phyloP scores from a whole-genome alignment of 2,113 vertebrate genomes.

The Cercocebus atys region DNA sequence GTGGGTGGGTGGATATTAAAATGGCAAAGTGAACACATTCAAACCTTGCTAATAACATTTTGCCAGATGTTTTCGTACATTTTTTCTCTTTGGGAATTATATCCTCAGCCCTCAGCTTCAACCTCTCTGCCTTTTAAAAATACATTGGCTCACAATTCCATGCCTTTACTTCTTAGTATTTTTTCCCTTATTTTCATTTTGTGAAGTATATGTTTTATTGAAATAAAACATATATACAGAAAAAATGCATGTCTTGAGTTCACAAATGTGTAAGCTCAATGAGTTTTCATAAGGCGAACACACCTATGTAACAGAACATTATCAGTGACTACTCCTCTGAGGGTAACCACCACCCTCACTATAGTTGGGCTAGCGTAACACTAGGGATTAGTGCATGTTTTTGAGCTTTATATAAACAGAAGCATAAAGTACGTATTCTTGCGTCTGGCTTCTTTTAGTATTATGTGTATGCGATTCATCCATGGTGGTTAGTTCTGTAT shows the following conservation, averaged over 20 bases:
- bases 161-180: not conserved
- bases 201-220: not conserved
- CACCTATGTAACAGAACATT: not conserved
- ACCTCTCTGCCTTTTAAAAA: not conserved
- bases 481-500: not conserved
- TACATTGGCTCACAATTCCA: not conserved
- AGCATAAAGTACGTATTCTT: not conserved
- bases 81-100: constrained; percentile 14
- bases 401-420: not conserved
- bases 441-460: not conserved
- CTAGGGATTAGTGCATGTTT: not conserved
- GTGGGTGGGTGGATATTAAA: not conserved
- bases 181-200: constrained; percentile 33
- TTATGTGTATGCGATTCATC: not conserved
- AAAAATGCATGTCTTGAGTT: not conserved
- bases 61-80: not conserved
- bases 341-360: not conserved
- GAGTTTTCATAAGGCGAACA: not conserved
- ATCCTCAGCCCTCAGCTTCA: not conserved
- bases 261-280: not conserved
- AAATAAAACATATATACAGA: not conserved
- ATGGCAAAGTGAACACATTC: not conserved
- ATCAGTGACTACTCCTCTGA: not conserved
- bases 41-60: not conserved
- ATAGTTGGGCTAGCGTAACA: not conserved